Percentiles rank a stretch among this genome's conserved stretches.
These are phyloP conservation scores for Leuciscus idus DNA, from an alignment of 2,113 vertebrate species.

Conservation along the genomic window DNA sequence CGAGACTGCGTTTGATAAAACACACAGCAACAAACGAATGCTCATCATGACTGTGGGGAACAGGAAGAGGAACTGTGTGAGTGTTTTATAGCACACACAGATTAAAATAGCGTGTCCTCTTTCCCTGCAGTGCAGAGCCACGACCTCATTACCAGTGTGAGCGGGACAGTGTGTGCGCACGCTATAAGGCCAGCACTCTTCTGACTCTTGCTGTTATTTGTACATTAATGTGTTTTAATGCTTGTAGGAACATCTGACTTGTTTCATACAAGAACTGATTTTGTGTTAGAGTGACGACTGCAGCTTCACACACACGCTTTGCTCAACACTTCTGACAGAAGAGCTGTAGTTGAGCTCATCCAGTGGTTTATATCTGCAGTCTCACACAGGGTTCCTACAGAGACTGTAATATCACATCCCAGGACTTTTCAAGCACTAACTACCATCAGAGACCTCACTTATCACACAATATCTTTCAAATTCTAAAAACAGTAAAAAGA, in stretches of 20 bases:
- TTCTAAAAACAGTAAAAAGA: too few species aligned
- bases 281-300: too few species aligned
- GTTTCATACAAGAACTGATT: neutral
- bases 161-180: too few species aligned
- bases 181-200: neutral
- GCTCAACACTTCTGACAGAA: too few species aligned
- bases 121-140: slow-evolving; percentile 1
- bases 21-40: neutral
- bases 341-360: too few species aligned
- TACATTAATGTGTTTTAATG: neutral
- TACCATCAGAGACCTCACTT: too few species aligned
- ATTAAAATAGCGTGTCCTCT: slow-evolving; percentile 28
- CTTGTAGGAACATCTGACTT: neutral
- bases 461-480: too few species aligned
- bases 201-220: neutral
- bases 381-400: too few species aligned
- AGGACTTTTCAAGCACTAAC: too few species aligned
- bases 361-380: too few species aligned
- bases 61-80: neutral
- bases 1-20: neutral
- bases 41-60: neutral
- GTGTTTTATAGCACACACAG: neutral
- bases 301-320: too few species aligned
- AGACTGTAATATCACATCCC: too few species aligned
- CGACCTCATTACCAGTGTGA: neutral